These are phyloP conservation scores for Tautogolabrus adspersus DNA, from an alignment of 2,113 vertebrate species.

Conservation along the genomic window DNA sequence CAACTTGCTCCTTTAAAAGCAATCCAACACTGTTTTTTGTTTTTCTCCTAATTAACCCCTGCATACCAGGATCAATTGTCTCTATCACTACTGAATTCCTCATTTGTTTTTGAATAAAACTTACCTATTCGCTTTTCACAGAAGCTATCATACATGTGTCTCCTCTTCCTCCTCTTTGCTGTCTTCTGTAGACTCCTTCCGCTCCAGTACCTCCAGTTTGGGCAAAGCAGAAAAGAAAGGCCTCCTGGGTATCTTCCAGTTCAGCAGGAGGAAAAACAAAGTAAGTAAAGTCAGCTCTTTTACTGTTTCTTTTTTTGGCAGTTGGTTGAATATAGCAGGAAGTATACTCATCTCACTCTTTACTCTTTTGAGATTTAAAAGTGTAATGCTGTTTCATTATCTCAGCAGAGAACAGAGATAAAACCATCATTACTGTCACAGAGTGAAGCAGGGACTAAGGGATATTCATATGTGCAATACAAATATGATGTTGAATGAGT, in stretches of 20 bases:
- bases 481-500: neutral
- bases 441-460: neutral
- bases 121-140: neutral
- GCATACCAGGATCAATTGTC: conserved; percentile 8
- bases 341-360: neutral
- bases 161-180: neutral
- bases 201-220: conserved; percentile 82
- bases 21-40: neutral
- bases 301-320: neutral
- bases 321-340: neutral
- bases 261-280: conserved; percentile 87
- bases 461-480: neutral
- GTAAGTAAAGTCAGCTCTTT: conserved; percentile 75
- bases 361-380: neutral
- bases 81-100: neutral
- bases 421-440: neutral
- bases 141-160: neutral
- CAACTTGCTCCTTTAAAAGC: neutral
- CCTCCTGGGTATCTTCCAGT: conserved; percentile 90
- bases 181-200: conserved; percentile 82
- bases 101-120: neutral
- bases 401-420: no score
- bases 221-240: conserved; percentile 87
- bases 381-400: no score
- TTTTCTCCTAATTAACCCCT: conserved; percentile 12